phyloP scores from a whole-genome alignment of 2,888 invertebrate species.

The Diadegma fenestrale region DNA sequence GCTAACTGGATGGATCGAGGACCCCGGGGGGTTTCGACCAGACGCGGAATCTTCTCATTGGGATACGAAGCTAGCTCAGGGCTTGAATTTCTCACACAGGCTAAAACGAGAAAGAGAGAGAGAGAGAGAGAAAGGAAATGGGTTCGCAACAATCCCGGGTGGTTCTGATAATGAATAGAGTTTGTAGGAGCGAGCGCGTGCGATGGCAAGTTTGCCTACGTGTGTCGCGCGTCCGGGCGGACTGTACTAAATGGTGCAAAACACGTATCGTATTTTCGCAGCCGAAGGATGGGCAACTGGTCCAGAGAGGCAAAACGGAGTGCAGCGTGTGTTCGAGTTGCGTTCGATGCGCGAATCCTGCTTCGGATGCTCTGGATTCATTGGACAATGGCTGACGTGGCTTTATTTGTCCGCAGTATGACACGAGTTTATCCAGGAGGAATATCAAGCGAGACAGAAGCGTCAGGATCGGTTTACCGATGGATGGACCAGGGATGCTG shows the following conservation, averaged over 20 bases:
- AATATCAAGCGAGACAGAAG: slow-evolving; percentile 5
- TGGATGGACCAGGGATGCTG: neutral
- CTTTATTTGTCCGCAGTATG: slow-evolving; percentile 28
- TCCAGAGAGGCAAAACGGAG: neutral
- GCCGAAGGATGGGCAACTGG: slow-evolving; percentile 4
- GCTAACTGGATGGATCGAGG: slow-evolving; percentile 65
- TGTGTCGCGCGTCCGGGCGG: slow-evolving; percentile 39
- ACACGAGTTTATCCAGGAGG: slow-evolving; percentile 21
- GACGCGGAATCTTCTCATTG: slow-evolving; percentile 49
- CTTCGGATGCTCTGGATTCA: slow-evolving; percentile 30
- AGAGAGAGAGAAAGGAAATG: slow-evolving; percentile 6
- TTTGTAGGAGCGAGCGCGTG: slow-evolving; percentile 41
- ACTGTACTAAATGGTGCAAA: slow-evolving; percentile 66
- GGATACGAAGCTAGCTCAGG: neutral
- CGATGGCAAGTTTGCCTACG: slow-evolving; percentile 38
- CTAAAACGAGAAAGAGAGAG: slow-evolving; percentile 3
- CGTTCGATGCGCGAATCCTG: slow-evolving; percentile 23
- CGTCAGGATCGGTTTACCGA: slow-evolving; percentile 21
- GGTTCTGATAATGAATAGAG: slow-evolving; percentile 70
- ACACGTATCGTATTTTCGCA: slow-evolving; percentile 68
- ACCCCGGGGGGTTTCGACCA: slow-evolving; percentile 36
- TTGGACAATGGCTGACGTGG: slow-evolving; percentile 36
- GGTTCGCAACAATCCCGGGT: slow-evolving; percentile 55
- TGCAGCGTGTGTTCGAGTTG: slow-evolving; percentile 13
- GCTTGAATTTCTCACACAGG: slow-evolving; percentile 68